Conservation (phyloP, 2,888 invertebrate genomes). For the Noctua comes region DNA sequence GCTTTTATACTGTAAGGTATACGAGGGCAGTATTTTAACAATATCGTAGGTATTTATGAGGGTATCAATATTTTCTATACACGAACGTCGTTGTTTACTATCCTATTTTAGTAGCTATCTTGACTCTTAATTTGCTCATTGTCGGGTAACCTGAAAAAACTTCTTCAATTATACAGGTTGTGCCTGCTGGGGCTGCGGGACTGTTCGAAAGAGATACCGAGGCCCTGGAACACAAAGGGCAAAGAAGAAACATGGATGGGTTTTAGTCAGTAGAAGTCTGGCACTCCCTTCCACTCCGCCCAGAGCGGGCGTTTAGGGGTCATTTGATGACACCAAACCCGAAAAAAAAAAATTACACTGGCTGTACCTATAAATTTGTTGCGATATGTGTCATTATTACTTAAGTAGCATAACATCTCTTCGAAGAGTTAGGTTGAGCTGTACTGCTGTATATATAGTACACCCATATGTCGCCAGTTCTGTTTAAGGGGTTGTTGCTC, state of each 20-base stretch:
- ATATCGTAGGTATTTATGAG: constrained; percentile 6
- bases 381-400: not conserved
- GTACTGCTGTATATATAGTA: not conserved
- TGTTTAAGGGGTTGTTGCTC: too few relatives aligned
- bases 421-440: not conserved
- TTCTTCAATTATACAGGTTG: not conserved
- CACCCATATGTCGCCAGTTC: not conserved
- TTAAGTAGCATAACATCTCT: not conserved
- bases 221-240: too few relatives aligned
- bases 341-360: too few relatives aligned
- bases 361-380: too few relatives aligned
- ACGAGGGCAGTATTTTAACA: constrained; percentile 29
- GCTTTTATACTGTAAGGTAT: constrained; percentile 40
- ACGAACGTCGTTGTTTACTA: not conserved
- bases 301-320: too few relatives aligned
- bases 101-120: not conserved
- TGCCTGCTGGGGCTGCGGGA: too few relatives aligned
- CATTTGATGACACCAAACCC: too few relatives aligned
- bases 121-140: not conserved
- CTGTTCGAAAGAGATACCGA: too few relatives aligned
- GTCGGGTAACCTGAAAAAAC: not conserved
- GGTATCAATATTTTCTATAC: not conserved
- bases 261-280: too few relatives aligned
- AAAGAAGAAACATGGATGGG: too few relatives aligned
- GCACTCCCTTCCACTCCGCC: too few relatives aligned